Conservation (phyloP, 2,797 vertebrate genomes). For the Rhinella marina region DNA sequence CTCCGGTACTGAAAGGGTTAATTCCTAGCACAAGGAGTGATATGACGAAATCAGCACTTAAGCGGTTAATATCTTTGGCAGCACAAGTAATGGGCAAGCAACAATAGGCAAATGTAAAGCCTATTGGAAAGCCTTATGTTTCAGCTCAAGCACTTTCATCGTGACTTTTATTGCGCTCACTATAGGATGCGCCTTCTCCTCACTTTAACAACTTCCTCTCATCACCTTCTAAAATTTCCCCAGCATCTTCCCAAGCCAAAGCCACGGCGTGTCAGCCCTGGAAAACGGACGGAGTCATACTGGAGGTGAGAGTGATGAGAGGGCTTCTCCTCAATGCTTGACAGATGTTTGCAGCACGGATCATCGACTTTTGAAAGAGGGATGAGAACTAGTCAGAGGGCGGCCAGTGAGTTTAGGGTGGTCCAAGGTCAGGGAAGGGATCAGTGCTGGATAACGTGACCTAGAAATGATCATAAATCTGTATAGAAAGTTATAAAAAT, state of each 20-base stretch:
- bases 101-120: constrained; percentile 9
- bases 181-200: constrained; percentile 16
- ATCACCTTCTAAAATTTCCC: constrained; percentile 39
- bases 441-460: neutral
- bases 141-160: constrained; percentile 20
- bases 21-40: neutral
- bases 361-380: constrained; percentile 38
- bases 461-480: constrained; percentile 3
- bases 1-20: too few relatives aligned
- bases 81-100: neutral
- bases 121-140: constrained; percentile 4
- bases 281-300: constrained; percentile 16
- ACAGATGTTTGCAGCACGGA: constrained; percentile 33
- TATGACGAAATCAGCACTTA: neutral
- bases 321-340: constrained; percentile 29
- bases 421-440: neutral
- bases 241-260: constrained; percentile 23
- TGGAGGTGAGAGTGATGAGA: constrained; percentile 23
- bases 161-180: constrained; percentile 15
- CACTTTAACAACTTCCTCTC: constrained; percentile 43
- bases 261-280: constrained; percentile 4
- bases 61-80: neutral
- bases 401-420: neutral
- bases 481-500: neutral
- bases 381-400: constrained; percentile 17